Conservation (phyloP, 2,797 vertebrate genomes). For the Cyclopterus lumpus region DNA sequence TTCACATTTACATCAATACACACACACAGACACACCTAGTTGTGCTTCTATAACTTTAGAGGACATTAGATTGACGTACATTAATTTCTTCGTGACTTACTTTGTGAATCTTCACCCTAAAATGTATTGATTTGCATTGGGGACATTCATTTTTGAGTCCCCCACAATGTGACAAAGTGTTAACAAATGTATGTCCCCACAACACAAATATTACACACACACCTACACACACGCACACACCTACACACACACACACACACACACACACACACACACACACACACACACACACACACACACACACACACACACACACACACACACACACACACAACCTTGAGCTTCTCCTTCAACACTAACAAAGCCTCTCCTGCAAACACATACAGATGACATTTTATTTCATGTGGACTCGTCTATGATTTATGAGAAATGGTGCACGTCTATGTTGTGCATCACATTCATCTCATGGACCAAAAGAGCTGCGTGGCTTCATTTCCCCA, state of each 20-base stretch:
- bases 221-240: not conserved
- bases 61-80: not conserved
- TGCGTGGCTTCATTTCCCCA: constrained; percentile 8
- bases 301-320: not conserved
- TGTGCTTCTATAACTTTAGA: not conserved
- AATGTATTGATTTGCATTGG: not conserved
- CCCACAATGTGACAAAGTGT: not conserved
- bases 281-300: not conserved
- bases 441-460: constrained; percentile 12
- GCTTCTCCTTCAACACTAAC: constrained; percentile 33
- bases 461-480: constrained; percentile 9
- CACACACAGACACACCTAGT: not conserved
- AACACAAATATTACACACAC: not conserved
- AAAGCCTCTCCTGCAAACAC: constrained; percentile 31
- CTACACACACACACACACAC: not conserved
- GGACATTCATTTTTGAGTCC: not conserved
- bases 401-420: constrained; percentile 31
- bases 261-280: not conserved
- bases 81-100: not conserved
- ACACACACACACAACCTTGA: constrained; percentile 40
- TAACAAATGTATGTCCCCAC: not conserved
- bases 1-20: not conserved
- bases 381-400: constrained; percentile 47
- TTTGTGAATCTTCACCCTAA: not conserved
- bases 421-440: constrained; percentile 34